Percentiles rank a stretch among this genome's conserved stretches.
Evolutionary conservation across 2,113 vertebrate genomes (phyloP).

Genomic region (Orcinus orca): DNA sequence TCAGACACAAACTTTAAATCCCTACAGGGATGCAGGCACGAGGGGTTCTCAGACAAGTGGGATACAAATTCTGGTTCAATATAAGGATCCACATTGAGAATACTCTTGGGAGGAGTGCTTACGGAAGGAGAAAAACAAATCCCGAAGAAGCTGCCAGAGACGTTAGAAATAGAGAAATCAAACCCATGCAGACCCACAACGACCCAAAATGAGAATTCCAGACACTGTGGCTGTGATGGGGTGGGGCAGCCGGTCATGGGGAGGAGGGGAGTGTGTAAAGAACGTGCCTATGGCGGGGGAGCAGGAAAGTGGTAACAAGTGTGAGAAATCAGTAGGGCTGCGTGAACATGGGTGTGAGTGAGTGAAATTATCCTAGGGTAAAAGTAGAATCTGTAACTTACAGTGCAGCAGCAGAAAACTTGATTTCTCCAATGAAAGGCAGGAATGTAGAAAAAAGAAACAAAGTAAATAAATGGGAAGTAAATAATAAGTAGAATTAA

Average conservation of each 20-base stretch:
- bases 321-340: background rate
- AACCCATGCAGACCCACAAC: background rate
- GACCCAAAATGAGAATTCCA: background rate
- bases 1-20: too few species aligned
- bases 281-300: background rate
- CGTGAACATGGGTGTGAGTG: background rate
- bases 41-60: background rate
- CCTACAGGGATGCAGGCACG: background rate
- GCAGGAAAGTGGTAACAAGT: too few species aligned
- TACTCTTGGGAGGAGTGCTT: background rate
- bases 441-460: background rate
- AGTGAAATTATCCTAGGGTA: background rate
- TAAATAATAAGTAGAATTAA: background rate
- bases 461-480: background rate
- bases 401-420: background rate
- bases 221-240: background rate
- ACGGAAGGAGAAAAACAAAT: background rate
- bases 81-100: background rate
- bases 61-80: background rate
- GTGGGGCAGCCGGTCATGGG: background rate
- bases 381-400: background rate
- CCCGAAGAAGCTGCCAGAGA: background rate
- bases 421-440: background rate
- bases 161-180: background rate
- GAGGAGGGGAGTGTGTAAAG: background rate